These are phyloP conservation scores for Plestiodon gilberti DNA, from an alignment of 2,113 vertebrate species.

Conservation along the genomic window DNA sequence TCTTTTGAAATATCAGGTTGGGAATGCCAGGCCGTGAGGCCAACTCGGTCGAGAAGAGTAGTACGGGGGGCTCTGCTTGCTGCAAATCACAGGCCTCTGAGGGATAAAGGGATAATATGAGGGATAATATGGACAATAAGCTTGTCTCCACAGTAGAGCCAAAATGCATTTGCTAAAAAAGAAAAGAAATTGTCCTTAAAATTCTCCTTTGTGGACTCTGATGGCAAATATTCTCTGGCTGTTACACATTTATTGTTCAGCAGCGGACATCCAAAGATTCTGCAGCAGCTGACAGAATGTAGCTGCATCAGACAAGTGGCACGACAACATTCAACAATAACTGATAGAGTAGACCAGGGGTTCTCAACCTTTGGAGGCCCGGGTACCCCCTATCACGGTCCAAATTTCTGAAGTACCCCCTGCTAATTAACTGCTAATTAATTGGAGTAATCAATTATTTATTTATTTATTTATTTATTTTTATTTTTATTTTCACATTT, in stretches of 20 bases:
- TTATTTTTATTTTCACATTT: too few relatives aligned
- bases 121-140: conserved; percentile 49
- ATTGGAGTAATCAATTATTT: too few relatives aligned
- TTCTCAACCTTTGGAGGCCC: too few relatives aligned
- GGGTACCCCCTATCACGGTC: too few relatives aligned
- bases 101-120: conserved; percentile 13
- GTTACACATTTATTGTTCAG: neutral
- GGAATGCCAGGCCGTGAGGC: conserved; percentile 50
- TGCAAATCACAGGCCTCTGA: conserved; percentile 47
- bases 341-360: neutral
- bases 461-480: too few relatives aligned
- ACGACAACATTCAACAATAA: neutral
- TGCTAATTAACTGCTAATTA: too few relatives aligned
- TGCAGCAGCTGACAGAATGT: neutral
- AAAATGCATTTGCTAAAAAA: neutral
- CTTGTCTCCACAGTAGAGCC: neutral
- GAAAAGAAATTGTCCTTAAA: neutral
- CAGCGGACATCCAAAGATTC: neutral
- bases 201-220: neutral
- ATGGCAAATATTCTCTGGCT: neutral
- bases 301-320: too few relatives aligned
- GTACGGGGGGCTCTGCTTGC: conserved; percentile 35
- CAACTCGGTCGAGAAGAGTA: conserved; percentile 35
- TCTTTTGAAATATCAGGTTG: conserved; percentile 65
- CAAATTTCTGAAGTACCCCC: too few relatives aligned